These are phyloP conservation scores for Marmota monax DNA, from an alignment of 2,113 vertebrate genomes.

Conservation along the genomic window DNA sequence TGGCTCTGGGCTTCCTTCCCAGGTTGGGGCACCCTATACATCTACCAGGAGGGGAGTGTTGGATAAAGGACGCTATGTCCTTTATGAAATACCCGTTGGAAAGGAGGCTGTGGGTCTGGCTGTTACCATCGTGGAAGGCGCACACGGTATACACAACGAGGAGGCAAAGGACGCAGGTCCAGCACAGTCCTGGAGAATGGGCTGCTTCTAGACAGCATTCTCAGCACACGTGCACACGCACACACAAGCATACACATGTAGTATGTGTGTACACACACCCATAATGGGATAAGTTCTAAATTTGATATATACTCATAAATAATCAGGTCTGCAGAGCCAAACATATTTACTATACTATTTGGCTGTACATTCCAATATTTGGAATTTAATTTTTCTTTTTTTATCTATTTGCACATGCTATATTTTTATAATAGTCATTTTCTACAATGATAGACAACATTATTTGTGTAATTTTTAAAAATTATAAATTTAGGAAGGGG, in stretches of 20 bases:
- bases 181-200: background rate
- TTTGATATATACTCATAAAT: background rate
- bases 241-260: background rate
- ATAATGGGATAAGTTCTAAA: background rate
- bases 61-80: background rate
- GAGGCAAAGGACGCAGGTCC: background rate
- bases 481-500: background rate
- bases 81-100: background rate
- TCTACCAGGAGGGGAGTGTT: background rate
- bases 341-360: background rate
- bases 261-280: too few species aligned
- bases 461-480: background rate
- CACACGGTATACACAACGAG: fast-evolving
- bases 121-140: background rate
- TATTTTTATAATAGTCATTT: background rate
- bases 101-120: background rate
- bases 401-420: background rate
- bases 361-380: background rate
- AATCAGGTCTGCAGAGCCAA: background rate
- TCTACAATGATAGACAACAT: background rate
- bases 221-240: too few species aligned
- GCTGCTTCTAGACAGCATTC: background rate
- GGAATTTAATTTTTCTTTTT: conserved; percentile 8
- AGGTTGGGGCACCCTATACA: background rate
- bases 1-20: background rate